Evolutionary conservation across 2,113 vertebrate species (phyloP).

Genomic region (Regulus satrapa): DNA sequence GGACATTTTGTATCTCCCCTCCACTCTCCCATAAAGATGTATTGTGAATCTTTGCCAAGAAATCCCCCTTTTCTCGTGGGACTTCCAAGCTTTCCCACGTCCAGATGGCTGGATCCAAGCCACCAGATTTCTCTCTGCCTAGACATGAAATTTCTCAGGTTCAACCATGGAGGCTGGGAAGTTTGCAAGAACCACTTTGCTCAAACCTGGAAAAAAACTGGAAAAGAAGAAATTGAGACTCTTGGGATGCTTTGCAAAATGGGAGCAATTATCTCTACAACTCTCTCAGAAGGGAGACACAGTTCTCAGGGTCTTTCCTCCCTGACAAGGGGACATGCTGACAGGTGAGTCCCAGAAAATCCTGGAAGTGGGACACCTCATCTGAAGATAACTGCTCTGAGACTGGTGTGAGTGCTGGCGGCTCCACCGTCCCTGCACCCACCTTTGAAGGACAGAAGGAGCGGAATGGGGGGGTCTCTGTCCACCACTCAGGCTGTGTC

Average conservation of each 20-base stretch:
- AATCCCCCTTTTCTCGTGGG: neutral
- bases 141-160: neutral
- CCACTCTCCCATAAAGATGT: neutral
- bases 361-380: fast-evolving
- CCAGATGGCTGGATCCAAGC: neutral
- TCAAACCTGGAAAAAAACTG: neutral
- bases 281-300: neutral
- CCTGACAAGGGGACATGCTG: fast-evolving
- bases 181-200: neutral
- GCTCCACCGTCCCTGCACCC: fast-evolving
- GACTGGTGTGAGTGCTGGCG: neutral
- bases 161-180: neutral
- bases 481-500: neutral
- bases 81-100: neutral
- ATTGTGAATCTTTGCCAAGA: neutral
- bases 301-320: neutral
- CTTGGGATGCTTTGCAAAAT: neutral
- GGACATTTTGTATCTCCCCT: neutral
- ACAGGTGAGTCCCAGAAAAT: neutral
- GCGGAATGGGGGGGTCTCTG: neutral
- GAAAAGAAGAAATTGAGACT: neutral
- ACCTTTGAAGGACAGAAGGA: neutral
- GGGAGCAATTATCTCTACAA: fast-evolving
- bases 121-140: neutral
- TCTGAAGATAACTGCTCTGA: neutral